These are phyloP conservation scores for Stomatorhinus ivindoensis DNA, from an alignment of 2,113 vertebrate species.

Conservation along the genomic window DNA sequence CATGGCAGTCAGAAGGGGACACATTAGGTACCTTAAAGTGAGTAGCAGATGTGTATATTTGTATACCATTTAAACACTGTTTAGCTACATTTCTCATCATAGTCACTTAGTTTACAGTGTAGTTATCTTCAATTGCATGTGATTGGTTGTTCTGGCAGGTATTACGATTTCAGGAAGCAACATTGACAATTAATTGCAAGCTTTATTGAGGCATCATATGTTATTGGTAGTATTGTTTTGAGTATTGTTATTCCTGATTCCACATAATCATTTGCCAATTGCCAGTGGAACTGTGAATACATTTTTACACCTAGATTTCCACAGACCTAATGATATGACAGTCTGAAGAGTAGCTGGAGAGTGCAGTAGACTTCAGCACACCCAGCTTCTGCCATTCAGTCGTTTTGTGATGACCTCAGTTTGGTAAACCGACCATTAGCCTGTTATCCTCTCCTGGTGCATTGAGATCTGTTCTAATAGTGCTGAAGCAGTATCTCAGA, in stretches of 20 bases:
- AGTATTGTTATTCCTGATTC: not conserved
- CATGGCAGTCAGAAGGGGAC: constrained; percentile 66
- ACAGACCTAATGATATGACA: not conserved
- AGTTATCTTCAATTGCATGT: not conserved
- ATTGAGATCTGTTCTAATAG: not conserved
- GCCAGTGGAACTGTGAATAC: not conserved
- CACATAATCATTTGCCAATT: not conserved
- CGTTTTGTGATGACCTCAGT: not conserved
- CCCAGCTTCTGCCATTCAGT: not conserved
- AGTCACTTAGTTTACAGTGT: not conserved
- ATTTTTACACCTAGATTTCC: not conserved
- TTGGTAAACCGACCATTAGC: not conserved
- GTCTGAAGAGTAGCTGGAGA: not conserved
- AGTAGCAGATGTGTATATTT: constrained; percentile 28
- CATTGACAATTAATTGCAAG: not conserved
- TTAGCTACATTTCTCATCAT: not conserved
- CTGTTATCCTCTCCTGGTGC: not conserved
- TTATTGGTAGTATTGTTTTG: not conserved
- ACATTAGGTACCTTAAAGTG: constrained; percentile 66
- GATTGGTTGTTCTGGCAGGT: not conserved
- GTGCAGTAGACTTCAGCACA: not conserved
- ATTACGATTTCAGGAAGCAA: not conserved
- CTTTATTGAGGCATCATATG: not conserved
- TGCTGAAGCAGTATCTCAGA: not conserved
- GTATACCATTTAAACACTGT: not conserved